Base-by-base conservation (phyloP, 2,797 vertebrate species). In the Loris lydekkerianus region DNA sequence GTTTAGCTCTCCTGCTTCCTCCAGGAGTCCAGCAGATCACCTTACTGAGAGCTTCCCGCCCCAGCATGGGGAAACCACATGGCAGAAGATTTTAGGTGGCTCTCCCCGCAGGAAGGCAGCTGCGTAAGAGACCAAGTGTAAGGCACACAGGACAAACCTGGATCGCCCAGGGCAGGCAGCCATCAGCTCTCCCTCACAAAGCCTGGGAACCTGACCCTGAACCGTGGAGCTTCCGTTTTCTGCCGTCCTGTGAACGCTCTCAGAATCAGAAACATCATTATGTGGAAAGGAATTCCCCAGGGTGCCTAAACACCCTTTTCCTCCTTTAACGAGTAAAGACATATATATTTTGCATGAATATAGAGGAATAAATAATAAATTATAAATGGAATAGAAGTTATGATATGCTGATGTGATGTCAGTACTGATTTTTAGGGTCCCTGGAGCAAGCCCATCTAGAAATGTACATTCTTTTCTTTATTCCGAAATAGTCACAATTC, bases 251-350 rank as follows among this genome's bases (percentile, higher is more conserved):
- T 20, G 43, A 70, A 13, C 3, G 14, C 6, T 8, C 15, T 90
- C 63, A 37, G 29, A 67, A 69, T 89, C n/a, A 94, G 72, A 93
- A 90, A 25, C 9, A 82, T 60, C 43, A 67, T 60, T 92, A 53
- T 25, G 11, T 82, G 23, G 67, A 82, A 56, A 78, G 15, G 29
- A 91, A 60, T 31, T 83, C 82, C 21, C 18, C 37, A 31, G 49
- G 53, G 13, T 29, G 63, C 76, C 67, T 69, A 43, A 87, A 56
- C 23, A 73, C 37, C 53, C n/a, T 43, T 78, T 61, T 70, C 46
- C 58, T 77, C 18, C 43, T 93, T 84, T 63, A 92, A 75, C 73
- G 92, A 94, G 96, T 91, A 82, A 84, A 96, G 92, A 82, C 76
- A 53, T 63, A 49, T 0, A 31, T 53, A 72, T 83, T 89, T 90